phyloP scores from a whole-genome alignment of 2,888 invertebrate species.

The Cylindroiulus punctatus region DNA sequence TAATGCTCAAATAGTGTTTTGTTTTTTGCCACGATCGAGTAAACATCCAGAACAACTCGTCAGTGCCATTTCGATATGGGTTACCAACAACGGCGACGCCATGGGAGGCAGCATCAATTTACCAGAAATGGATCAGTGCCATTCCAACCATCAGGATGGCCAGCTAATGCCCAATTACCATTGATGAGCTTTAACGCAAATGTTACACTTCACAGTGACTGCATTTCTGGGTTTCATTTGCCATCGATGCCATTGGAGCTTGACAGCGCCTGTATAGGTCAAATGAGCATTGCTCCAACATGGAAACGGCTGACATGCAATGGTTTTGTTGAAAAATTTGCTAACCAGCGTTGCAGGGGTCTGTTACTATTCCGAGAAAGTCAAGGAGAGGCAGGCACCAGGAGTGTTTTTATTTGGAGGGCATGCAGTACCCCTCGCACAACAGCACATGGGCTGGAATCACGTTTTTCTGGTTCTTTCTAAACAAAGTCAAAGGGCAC shows the following conservation, averaged over 20 bases:
- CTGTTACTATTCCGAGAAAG: conserved; percentile 27
- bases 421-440: not conserved
- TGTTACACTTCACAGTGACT: not conserved
- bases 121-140: conserved; percentile 14
- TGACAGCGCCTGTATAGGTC: too few relatives aligned
- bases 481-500: not conserved
- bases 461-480: not conserved
- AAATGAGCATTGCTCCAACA: too few relatives aligned
- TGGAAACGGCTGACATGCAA: not conserved
- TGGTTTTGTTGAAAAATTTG: not conserved
- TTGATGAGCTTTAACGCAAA: not conserved
- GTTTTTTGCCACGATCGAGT: not conserved
- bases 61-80: not conserved
- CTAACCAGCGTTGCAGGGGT: not conserved
- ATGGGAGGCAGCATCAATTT: not conserved
- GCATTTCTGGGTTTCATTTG: not conserved
- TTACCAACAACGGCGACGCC: not conserved
- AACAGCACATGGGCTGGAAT: not conserved
- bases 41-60: conserved; percentile 9
- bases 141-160: not conserved
- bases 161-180: not conserved
- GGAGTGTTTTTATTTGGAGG: not conserved
- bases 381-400: not conserved
- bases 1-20: not conserved
- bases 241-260: not conserved